Evolutionary conservation across 2,113 vertebrate genomes (phyloP), one percentile per base, ranked within the genome.

Genomic region (Sinocyclocheilus rhinocerous): DNA sequence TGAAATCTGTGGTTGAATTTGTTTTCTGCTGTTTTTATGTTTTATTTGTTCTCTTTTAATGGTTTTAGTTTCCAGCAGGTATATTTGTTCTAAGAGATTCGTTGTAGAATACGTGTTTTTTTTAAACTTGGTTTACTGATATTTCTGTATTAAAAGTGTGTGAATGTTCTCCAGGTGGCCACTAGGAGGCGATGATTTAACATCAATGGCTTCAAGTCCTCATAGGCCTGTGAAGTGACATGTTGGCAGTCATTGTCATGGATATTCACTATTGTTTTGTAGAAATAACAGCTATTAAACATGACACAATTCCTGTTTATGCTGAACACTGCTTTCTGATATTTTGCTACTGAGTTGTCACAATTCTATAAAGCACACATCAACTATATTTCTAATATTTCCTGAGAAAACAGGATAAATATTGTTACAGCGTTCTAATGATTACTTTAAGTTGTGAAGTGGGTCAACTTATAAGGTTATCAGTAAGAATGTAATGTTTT

Each of bases 181-280:
- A 77, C 72, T 42, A 29, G 80, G 72, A 55, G 80, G 80, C 72
- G n/a, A 4, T 61, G 29, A 52, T 18, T 81, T 24, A 76, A 81
- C 45, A 69, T 75, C 48, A 61, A 11, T 61, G 57, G 20, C 57
- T n/a, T 61, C 20, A 76, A 48, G 39, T 45, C 22, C 11, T 75
- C 39, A 48, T 1, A 50, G 42, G 39, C 76, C 26, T 57, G 8
- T 57, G 26, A 1, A 22, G 36, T 78, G 15, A 29, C 29, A 77
- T 18, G 24, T 55, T 77, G 6, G 29, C 78, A 45, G 22, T 63
- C 18, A 26, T 6, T 48, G 24, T 11, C 3, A 48, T 26, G 24
- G 20, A 82, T 50, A 18, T 50, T 81, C 24, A 20, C 8, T 9
- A 80, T 80, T 80, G 57, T n/a, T 80, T 80, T 80, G 20, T 39